These are phyloP conservation scores for Tragulus kanchil DNA, from an alignment of 2,113 vertebrate genomes.

Conservation along the genomic window DNA sequence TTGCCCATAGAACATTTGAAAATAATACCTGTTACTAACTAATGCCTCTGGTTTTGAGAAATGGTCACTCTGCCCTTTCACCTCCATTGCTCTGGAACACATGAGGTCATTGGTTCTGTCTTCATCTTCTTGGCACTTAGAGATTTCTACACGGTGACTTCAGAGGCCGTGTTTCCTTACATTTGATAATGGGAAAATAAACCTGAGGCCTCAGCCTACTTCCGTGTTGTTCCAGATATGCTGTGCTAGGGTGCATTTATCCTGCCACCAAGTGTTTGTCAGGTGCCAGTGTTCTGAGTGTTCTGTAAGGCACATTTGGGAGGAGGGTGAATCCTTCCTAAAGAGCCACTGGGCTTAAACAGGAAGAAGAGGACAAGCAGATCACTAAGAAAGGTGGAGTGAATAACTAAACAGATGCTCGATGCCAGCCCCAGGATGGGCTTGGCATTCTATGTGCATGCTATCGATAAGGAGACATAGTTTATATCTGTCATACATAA, in stretches of 20 bases:
- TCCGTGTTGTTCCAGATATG: background rate
- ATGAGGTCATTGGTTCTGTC: background rate
- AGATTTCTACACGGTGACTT: background rate
- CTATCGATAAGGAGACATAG: background rate
- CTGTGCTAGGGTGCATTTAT: background rate
- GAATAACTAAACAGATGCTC: too few relatives aligned
- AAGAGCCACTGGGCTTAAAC: background rate
- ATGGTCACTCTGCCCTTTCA: background rate
- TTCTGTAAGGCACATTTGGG: background rate
- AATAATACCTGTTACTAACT: background rate
- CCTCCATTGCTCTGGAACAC: background rate
- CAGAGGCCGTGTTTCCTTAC: background rate
- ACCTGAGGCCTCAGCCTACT: background rate
- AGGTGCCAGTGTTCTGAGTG: background rate
- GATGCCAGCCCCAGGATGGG: background rate
- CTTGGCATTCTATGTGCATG: accelerated
- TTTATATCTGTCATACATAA: accelerated
- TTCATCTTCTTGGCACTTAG: background rate
- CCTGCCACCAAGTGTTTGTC: background rate
- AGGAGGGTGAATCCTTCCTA: background rate
- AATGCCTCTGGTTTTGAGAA: background rate
- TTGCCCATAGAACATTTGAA: background rate
- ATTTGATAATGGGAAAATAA: background rate
- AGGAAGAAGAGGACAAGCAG: background rate
- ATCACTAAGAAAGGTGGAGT: background rate